Conservation (phyloP, 2,113 vertebrate species). For the Myiozetetes cayanensis region DNA sequence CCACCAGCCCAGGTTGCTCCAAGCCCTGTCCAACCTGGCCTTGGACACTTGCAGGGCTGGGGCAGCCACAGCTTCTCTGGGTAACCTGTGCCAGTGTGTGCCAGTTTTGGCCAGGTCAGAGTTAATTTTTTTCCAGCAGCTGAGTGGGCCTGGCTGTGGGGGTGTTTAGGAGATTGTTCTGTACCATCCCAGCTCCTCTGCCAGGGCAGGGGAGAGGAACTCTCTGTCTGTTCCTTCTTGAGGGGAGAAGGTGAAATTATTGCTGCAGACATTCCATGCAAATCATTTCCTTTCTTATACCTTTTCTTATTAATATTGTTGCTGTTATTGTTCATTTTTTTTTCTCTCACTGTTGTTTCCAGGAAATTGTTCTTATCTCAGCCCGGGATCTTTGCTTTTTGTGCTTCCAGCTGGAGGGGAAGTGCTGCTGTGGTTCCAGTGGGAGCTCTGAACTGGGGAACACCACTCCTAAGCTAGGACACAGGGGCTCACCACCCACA, state of each 20-base stretch:
- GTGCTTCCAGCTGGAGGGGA: not conserved
- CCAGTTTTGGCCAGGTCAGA: not conserved
- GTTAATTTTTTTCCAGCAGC: not conserved
- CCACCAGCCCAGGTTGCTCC: not conserved
- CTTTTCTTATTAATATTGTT: not conserved
- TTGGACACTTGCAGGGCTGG: not conserved
- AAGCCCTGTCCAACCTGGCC: not conserved
- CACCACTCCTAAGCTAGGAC: not conserved
- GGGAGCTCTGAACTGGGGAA: not conserved
- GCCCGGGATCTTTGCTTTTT: not conserved
- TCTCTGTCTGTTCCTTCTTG: not conserved
- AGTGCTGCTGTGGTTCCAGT: not conserved
- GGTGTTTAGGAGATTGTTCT: not conserved
- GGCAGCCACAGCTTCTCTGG: not conserved
- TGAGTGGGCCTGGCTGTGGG: not conserved
- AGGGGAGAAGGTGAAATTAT: not conserved
- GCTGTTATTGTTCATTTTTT: not conserved
- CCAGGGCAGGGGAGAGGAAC: not conserved
- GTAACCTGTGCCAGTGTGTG: not conserved
- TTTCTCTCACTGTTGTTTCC: not conserved
- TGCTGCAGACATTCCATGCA: not conserved
- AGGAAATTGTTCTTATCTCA: not conserved
- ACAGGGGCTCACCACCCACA: not conserved
- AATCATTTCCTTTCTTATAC: not conserved
- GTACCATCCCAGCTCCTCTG: not conserved